These are phyloP conservation scores for Sturmia bella DNA, from an alignment of 2,888 invertebrate species.

Conservation along the genomic window DNA sequence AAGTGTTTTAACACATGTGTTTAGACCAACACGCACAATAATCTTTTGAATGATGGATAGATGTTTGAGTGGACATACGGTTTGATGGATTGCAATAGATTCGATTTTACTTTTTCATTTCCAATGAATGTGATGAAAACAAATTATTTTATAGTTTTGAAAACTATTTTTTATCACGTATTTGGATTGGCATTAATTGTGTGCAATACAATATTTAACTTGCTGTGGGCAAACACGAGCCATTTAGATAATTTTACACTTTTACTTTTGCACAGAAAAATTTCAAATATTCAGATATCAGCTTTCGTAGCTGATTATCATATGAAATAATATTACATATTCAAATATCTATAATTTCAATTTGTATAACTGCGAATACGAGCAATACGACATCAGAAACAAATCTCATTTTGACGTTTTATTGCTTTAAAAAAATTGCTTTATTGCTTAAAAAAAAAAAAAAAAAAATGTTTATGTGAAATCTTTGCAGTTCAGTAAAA, in stretches of 20 bases:
- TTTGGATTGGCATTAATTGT: constrained; percentile 49
- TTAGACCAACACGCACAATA: constrained; percentile 71
- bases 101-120: constrained; percentile 34
- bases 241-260: constrained; percentile 31
- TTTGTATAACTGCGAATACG: background rate
- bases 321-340: background rate
- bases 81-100: constrained; percentile 2
- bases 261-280: constrained; percentile 30
- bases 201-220: constrained; percentile 37
- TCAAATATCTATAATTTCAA: background rate
- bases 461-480: too few species aligned
- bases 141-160: constrained; percentile 31
- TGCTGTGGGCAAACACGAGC: background rate
- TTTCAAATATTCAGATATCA: background rate
- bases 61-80: constrained; percentile 26
- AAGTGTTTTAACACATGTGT: constrained; percentile 74
- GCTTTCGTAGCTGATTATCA: background rate
- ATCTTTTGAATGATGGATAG: constrained; percentile 48
- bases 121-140: constrained; percentile 37
- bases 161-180: constrained; percentile 44
- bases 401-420: too few species aligned
- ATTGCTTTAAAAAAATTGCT: too few species aligned
- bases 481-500: too few species aligned
- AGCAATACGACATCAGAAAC: background rate
- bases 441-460: too few species aligned